These are phyloP conservation scores for Oreonectes daqikongensis DNA, from an alignment of 2,797 vertebrate genomes.

Conservation along the genomic window DNA sequence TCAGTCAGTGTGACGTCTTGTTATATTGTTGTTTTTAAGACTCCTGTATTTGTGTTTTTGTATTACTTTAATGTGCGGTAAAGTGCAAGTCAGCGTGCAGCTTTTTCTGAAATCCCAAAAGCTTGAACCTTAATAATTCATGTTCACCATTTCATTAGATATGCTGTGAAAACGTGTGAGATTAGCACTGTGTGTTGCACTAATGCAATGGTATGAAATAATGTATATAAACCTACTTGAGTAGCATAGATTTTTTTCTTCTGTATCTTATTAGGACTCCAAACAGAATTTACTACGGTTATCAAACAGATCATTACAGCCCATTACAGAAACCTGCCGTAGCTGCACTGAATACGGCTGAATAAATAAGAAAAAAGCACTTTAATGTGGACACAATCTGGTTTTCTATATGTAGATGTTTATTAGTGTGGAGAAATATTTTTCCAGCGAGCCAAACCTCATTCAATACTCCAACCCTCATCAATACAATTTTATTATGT, in stretches of 20 bases:
- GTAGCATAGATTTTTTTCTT: constrained; percentile 19
- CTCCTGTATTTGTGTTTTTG: constrained; percentile 60
- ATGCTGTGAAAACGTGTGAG: constrained; percentile 57
- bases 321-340: constrained; percentile 25
- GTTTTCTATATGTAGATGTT: constrained; percentile 60
- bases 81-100: constrained; percentile 61
- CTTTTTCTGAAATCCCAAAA: background rate
- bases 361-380: constrained; percentile 40
- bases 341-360: constrained; percentile 21
- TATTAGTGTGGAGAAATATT: constrained; percentile 64
- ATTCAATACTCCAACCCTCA: constrained; percentile 68
- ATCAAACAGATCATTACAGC: constrained; percentile 26
- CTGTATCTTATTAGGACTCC: constrained; percentile 21
- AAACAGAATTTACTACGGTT: constrained; percentile 8
- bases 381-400: constrained; percentile 53
- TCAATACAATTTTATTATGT: constrained; percentile 66
- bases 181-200: background rate
- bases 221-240: constrained; percentile 15
- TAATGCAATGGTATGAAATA: constrained; percentile 15
- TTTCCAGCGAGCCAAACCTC: constrained; percentile 73
- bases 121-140: constrained; percentile 60
- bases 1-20: constrained; percentile 62
- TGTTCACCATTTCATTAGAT: constrained; percentile 65
- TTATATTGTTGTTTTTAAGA: constrained; percentile 54
- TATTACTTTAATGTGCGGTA: constrained; percentile 61